phyloP scores from a whole-genome alignment of 2,888 invertebrate genomes.

The Coremacera marginata region DNA sequence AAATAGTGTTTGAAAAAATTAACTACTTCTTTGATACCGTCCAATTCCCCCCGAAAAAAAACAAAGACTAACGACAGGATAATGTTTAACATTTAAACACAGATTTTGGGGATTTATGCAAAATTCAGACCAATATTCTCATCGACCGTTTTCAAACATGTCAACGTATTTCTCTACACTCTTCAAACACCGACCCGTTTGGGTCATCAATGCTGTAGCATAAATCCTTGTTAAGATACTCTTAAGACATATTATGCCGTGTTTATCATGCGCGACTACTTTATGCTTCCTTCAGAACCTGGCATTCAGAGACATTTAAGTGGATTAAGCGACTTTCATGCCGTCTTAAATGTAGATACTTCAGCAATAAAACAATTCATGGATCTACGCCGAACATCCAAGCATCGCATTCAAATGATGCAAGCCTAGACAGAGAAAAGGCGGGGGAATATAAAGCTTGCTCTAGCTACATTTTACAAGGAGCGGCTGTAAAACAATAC shows the following conservation, averaged over 20 bases:
- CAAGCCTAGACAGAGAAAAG: neutral
- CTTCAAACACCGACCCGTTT: neutral
- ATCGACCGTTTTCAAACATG: neutral
- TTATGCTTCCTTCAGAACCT: neutral
- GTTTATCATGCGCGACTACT: neutral
- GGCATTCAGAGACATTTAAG: constrained; percentile 51
- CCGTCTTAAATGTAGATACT: constrained; percentile 42
- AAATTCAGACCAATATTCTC: neutral
- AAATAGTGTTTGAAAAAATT: too few species aligned
- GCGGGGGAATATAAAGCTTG: neutral
- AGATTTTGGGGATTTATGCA: neutral
- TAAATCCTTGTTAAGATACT: constrained; percentile 51
- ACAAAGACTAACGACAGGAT: neutral
- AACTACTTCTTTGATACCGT: neutral
- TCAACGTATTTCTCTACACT: neutral
- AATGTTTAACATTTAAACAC: neutral
- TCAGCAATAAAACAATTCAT: constrained; percentile 41
- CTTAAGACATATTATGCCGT: constrained; percentile 38
- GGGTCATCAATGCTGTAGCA: constrained; percentile 44
- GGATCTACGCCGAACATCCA: neutral
- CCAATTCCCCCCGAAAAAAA: neutral
- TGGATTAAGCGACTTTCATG: constrained; percentile 51
- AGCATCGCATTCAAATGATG: neutral
- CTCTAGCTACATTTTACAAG: neutral
- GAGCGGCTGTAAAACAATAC: neutral